A percentile compares a stretch with the other conserved stretches of the same genome.
phyloP scores from a whole-genome alignment of 2,888 invertebrate genomes.

The Hyalella azteca region DNA sequence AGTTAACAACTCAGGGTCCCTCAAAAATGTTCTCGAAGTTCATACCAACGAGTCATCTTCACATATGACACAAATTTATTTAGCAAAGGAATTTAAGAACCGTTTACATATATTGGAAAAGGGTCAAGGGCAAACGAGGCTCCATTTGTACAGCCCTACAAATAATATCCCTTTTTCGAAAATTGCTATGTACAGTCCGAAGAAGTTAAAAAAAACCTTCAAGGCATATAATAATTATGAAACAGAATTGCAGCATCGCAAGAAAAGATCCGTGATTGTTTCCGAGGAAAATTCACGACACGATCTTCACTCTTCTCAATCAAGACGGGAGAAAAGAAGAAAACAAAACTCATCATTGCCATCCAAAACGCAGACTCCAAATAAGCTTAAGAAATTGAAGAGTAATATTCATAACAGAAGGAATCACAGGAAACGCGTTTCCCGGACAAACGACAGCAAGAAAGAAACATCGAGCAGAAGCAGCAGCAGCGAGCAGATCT shows the following conservation, averaged over 20 bases:
- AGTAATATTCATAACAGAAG: neutral
- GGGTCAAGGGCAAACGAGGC: too few species aligned
- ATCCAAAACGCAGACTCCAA: neutral
- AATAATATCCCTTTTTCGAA: too few species aligned
- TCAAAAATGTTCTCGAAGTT: too few species aligned
- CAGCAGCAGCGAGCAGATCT: constrained; percentile 38
- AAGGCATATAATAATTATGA: neutral
- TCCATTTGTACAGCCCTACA: too few species aligned
- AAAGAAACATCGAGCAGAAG: neutral
- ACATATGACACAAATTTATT: too few species aligned
- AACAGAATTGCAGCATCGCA: neutral
- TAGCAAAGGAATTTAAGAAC: too few species aligned
- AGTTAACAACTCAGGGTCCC: neutral
- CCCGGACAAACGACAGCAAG: neutral
- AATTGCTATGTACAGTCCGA: too few species aligned
- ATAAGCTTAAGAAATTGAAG: neutral
- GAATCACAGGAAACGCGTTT: neutral
- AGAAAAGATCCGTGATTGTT: neutral
- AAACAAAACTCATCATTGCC: neutral
- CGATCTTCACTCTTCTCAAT: neutral
- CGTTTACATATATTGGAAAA: too few species aligned
- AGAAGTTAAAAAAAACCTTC: too few species aligned
- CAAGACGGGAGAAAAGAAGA: neutral
- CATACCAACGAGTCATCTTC: too few species aligned
- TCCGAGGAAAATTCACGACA: neutral